These are phyloP conservation scores for Eupithecia insigniata DNA, from an alignment of 2,888 invertebrate genomes.

Conservation along the genomic window DNA sequence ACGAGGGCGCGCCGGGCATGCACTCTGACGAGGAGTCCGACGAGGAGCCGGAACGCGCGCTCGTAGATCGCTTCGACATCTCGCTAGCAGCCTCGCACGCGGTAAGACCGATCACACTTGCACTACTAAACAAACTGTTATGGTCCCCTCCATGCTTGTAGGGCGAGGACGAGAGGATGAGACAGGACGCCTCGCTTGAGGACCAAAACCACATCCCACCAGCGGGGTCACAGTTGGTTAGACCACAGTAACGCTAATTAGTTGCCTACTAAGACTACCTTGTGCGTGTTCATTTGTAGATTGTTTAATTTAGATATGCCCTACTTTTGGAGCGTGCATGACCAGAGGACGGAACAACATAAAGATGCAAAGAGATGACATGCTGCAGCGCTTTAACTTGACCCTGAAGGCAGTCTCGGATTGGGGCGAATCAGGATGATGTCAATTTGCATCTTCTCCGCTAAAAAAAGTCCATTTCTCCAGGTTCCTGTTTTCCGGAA, in stretches of 20 bases:
- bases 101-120: constrained; percentile 49
- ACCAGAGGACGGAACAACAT: too few relatives aligned
- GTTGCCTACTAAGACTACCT: not conserved
- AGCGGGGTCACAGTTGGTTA: not conserved
- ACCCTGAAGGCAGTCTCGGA: too few relatives aligned
- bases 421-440: too few relatives aligned
- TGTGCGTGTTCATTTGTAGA: too few relatives aligned
- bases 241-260: not conserved
- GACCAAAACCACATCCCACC: not conserved
- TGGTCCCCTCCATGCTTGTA: not conserved
- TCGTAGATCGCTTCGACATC: constrained; percentile 67
- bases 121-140: not conserved
- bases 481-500: too few relatives aligned
- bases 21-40: too few relatives aligned
- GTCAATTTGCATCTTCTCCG: too few relatives aligned
- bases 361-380: too few relatives aligned
- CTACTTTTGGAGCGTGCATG: too few relatives aligned
- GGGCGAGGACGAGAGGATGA: not conserved
- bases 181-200: not conserved
- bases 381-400: too few relatives aligned
- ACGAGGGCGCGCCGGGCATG: not conserved
- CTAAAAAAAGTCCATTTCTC: too few relatives aligned
- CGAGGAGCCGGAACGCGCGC: constrained; percentile 49
- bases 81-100: constrained; percentile 73
- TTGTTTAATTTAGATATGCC: too few relatives aligned